Evolutionary conservation across 1,140 invertebrate genomes (phyloP), one percentile per base, ranked within the genome.

Genomic region (Drosophila kepulauana): DNA sequence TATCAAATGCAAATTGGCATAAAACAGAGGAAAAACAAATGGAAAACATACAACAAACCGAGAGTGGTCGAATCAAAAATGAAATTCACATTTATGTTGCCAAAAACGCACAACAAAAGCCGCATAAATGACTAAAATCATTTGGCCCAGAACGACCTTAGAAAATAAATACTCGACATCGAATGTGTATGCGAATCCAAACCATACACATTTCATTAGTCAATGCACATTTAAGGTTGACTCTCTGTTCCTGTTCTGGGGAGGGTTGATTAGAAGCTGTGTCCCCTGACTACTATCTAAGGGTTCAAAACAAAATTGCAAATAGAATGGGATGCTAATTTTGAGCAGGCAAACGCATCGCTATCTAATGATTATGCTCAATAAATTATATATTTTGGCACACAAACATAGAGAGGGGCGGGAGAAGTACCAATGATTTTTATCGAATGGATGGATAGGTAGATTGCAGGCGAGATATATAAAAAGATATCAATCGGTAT

Each of bases 81-180:
- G 30, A 20, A 78, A 58, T 66, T 51, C 45, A 57, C 30, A 67
- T 70, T 75, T 86, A 75, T 86, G 65, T 58, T 65, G 52, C 25
- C 66, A 75, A 87, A 86, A 81, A 52, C 30, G 28, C 67, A 7
- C 38, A 54, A 54, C 66, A 80, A 78, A 65, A 74, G 72, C 73
- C 52, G 76, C 87, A 91, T 91, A 91, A 91, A 91, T 91, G 70
- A 91, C 70, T 76, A 41, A 75, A 78, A 76, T 91, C 70, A 75
- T 54, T 91, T 91, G 87, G 87, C 87, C 82, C 87, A 82, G 82
- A 91, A 91, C 82, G 87, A 91, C 87, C 87, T 87, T 74, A 25
- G 65, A 67, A 35, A 10, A 35, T 15, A 41, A 38, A 38, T 61
- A 75, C 64, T 77, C 56, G 68, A 49, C 45, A 48, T 49, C 15